Evolutionary conservation across 2,797 vertebrate genomes (phyloP).

Genomic region (Coendou prehensilis): DNA sequence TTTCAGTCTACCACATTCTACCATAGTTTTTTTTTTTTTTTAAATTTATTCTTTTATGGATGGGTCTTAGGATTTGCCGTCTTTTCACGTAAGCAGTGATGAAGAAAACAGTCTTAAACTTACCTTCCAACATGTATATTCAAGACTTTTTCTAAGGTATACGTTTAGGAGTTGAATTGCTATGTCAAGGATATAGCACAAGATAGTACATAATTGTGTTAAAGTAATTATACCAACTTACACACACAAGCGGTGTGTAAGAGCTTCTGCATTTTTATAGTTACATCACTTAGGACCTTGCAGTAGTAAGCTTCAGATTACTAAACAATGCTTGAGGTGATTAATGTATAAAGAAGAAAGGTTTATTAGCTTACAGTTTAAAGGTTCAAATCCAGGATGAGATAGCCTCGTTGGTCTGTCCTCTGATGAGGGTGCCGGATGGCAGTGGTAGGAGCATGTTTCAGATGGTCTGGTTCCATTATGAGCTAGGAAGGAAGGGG

Average conservation of each 20-base stretch:
- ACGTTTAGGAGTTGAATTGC: not conserved
- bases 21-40: not conserved
- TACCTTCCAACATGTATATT: not conserved
- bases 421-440: not conserved
- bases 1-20: not conserved
- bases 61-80: not conserved
- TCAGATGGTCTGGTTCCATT: not conserved
- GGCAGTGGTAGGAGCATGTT: not conserved
- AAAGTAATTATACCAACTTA: not conserved
- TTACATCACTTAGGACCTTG: not conserved
- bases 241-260: not conserved
- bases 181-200: not conserved
- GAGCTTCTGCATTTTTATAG: not conserved
- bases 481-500: not conserved
- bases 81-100: not conserved
- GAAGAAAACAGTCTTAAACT: not conserved
- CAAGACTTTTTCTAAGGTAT: not conserved
- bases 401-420: not conserved
- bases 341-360: not conserved
- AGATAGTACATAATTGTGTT: not conserved
- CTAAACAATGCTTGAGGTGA: not conserved
- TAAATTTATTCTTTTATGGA: not conserved
- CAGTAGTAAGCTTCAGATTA: not conserved
- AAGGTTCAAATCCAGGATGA: not conserved
- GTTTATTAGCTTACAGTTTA: not conserved